Evolutionary conservation across 23 tunicate genomes (phyloP).

Genomic region (Styela clava): DNA sequence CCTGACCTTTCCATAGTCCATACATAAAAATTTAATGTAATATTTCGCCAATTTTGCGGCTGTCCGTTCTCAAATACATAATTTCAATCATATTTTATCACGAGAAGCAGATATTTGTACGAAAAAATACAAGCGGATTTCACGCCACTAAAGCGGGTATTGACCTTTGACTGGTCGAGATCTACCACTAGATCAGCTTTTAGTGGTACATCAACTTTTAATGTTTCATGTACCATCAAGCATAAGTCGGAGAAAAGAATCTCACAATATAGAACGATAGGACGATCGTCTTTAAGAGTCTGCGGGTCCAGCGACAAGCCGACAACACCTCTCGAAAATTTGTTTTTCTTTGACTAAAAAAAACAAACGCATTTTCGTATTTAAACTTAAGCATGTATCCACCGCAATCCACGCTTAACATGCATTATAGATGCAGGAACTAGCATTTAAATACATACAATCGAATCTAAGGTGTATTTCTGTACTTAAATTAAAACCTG

Average conservation of each 20-base stretch:
- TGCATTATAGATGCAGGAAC: neutral
- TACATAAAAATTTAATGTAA: neutral
- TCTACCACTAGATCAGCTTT: neutral
- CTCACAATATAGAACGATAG: no score
- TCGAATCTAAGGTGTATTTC: no score
- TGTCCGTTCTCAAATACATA: neutral
- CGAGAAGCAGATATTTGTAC: neutral
- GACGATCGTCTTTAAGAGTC: no score
- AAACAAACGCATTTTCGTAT: no score
- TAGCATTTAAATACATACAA: neutral
- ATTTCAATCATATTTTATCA: neutral
- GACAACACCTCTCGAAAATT: no score
- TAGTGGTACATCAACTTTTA: no score
- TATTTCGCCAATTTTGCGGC: neutral
- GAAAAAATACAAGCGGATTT: neutral
- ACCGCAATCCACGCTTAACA: neutral
- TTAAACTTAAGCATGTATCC: neutral
- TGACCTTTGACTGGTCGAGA: neutral
- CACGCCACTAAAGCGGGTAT: neutral
- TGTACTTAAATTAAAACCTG: no score
- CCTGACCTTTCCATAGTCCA: neutral
- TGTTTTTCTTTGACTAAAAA: no score
- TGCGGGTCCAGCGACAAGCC: no score
- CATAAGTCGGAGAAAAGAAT: no score
- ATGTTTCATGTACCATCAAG: no score